Evolutionary conservation across 2,797 vertebrate genomes (phyloP).

Genomic region (Aplochiton taeniatus): DNA sequence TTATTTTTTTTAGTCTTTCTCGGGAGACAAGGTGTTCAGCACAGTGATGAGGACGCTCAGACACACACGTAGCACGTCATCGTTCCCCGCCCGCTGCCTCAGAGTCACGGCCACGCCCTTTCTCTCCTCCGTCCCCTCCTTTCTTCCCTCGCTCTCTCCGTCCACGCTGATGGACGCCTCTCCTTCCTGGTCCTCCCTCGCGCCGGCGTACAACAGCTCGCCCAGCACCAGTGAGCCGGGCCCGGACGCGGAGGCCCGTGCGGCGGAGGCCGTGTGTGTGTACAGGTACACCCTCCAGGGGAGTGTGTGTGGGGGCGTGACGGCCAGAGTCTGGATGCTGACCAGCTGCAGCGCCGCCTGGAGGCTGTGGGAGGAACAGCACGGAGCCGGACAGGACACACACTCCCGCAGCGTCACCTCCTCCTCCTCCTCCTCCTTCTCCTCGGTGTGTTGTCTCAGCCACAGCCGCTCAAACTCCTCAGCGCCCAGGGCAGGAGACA

Average conservation of each 20-base stretch:
- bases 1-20: slow-evolving; percentile 12
- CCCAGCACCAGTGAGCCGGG: slow-evolving; percentile 77
- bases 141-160: neutral
- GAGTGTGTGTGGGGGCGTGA: slow-evolving; percentile 76
- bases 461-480: slow-evolving; percentile 89
- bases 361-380: slow-evolving; percentile 74
- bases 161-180: slow-evolving; percentile 23
- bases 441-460: slow-evolving; percentile 63
- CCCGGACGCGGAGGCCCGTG: slow-evolving; percentile 51
- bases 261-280: slow-evolving; percentile 73
- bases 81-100: slow-evolving; percentile 77
- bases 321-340: slow-evolving; percentile 90
- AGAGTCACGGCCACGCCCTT: slow-evolving; percentile 69
- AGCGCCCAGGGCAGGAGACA: slow-evolving; percentile 77
- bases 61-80: slow-evolving; percentile 70
- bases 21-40: slow-evolving; percentile 63
- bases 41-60: slow-evolving; percentile 75
- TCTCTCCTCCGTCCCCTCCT: slow-evolving; percentile 55
- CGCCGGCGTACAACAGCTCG: slow-evolving; percentile 75
- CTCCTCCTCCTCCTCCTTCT: slow-evolving; percentile 30
- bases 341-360: slow-evolving; percentile 87
- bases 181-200: slow-evolving; percentile 46
- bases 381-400: slow-evolving; percentile 30
- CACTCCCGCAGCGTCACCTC: neutral
- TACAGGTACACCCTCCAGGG: slow-evolving; percentile 93